Evolutionary conservation across 35 echinoderm and acorn worm genomes (phyloP).

Genomic region (Anneissia japonica): DNA sequence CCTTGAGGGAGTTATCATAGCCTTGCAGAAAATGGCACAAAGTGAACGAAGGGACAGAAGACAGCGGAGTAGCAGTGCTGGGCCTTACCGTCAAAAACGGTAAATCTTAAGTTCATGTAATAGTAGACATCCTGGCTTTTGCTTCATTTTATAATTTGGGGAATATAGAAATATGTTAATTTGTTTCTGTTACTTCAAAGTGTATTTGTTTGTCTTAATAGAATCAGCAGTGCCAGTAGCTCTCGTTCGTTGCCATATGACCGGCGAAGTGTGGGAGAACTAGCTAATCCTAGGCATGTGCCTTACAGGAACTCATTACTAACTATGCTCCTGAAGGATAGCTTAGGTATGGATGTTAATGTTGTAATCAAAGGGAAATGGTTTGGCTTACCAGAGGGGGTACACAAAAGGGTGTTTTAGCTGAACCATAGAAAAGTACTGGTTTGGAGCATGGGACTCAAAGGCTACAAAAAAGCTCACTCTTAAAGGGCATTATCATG

Average conservation of each 20-base stretch:
- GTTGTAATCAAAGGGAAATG: no score
- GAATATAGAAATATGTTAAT: neutral
- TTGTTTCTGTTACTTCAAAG: no score
- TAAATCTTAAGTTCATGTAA: no score
- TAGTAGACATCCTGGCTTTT: neutral
- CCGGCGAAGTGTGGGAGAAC: neutral
- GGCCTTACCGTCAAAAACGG: conserved; percentile 28
- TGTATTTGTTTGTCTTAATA: neutral
- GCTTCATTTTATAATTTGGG: neutral
- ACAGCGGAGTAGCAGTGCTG: conserved; percentile 26
- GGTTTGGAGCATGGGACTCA: no score
- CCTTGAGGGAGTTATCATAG: conserved; percentile 52
- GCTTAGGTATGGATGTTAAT: conserved; percentile 35
- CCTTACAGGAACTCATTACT: conserved; percentile 55
- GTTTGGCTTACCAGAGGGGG: no score
- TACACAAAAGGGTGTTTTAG: neutral
- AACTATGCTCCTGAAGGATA: conserved; percentile 38
- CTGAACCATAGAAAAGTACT: no score
- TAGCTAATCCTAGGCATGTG: neutral
- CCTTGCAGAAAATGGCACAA: conserved; percentile 22
- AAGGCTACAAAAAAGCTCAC: no score
- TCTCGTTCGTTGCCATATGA: conserved; percentile 28
- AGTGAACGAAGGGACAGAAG: neutral
- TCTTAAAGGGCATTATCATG: no score
- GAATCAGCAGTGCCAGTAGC: conserved; percentile 38